These are phyloP conservation scores for Pelmatolapia mariae DNA, from an alignment of 2,113 vertebrate species.

Conservation along the genomic window DNA sequence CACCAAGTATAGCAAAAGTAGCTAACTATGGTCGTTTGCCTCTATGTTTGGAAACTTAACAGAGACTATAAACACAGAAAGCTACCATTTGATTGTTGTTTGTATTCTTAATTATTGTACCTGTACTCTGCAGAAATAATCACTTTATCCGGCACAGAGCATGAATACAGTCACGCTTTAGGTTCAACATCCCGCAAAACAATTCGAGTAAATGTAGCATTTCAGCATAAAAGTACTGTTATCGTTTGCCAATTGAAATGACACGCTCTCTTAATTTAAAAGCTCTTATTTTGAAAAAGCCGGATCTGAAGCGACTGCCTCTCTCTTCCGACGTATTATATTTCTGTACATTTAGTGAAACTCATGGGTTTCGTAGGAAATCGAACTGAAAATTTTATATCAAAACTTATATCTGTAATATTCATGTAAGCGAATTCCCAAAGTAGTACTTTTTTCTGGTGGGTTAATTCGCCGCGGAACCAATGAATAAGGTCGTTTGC, in stretches of 20 bases:
- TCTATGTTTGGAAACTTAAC: not conserved
- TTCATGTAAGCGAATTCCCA: rapidly evolving
- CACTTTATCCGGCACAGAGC: not conserved
- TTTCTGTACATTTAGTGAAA: not conserved
- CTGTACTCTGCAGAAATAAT: not conserved
- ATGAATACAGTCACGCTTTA: not conserved
- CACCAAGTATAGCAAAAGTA: not conserved
- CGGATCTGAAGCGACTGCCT: not conserved
- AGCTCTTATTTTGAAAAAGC: constrained; percentile 30
- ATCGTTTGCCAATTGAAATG: rapidly evolving
- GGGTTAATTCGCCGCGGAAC: not conserved
- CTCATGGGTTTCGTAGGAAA: rapidly evolving
- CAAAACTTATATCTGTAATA: rapidly evolving
- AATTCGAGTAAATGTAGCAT: not conserved
- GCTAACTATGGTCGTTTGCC: not conserved
- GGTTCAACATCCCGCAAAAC: not conserved
- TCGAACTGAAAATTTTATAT: not conserved
- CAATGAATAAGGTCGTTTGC: not conserved
- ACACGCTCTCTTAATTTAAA: rapidly evolving
- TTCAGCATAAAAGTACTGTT: constrained; percentile 14
- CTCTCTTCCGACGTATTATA: not conserved
- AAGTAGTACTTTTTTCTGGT: not conserved
- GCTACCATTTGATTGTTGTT: not conserved
- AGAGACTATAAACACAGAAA: not conserved
- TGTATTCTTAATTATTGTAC: not conserved